A percentile compares a stretch with the other conserved stretches of the same genome.
Conservation (phyloP, 2,888 invertebrate genomes). For the Dicyrtomina minuta region DNA sequence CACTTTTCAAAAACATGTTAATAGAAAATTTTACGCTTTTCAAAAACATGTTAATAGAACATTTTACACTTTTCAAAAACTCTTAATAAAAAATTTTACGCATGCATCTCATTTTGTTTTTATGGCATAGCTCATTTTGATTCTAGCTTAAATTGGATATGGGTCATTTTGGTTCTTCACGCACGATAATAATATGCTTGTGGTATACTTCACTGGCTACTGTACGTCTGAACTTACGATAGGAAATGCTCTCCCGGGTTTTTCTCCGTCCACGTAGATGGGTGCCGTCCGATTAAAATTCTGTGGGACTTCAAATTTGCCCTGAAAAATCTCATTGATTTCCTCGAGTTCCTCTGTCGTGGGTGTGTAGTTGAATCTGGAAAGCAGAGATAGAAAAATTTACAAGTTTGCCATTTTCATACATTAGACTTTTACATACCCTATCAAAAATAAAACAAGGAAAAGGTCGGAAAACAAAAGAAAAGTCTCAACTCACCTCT, state of each 20-base stretch:
- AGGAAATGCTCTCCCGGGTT: constrained; percentile 38
- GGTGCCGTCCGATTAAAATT: constrained; percentile 78
- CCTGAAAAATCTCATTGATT: constrained; percentile 66
- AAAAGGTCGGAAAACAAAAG: constrained; percentile 1
- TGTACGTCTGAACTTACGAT: constrained; percentile 35
- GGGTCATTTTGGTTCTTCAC: no score
- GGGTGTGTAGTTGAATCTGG: constrained; percentile 72
- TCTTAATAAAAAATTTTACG: no score
- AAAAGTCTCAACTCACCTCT: constrained; percentile 23
- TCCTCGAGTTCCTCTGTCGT: constrained; percentile 70
- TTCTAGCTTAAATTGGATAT: no score
- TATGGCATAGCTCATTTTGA: no score
- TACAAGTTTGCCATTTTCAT: background rate
- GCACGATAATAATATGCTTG: no score
- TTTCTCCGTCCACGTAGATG: constrained; percentile 58
- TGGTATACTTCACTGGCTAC: no score
- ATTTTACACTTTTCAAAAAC: no score
- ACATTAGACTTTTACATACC: background rate
- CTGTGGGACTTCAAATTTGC: constrained; percentile 69
- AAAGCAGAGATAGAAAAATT: constrained; percentile 1
- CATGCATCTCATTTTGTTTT: no score
- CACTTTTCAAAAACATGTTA: no score
- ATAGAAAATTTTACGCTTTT: no score
- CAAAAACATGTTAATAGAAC: no score
- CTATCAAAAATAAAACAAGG: background rate